Percentiles rank a stretch among this genome's conserved stretches.
phyloP scores from a whole-genome alignment of 30 jellyfish, hydroid and myxozoan species.

The Chrysaora quinquecirrha region DNA sequence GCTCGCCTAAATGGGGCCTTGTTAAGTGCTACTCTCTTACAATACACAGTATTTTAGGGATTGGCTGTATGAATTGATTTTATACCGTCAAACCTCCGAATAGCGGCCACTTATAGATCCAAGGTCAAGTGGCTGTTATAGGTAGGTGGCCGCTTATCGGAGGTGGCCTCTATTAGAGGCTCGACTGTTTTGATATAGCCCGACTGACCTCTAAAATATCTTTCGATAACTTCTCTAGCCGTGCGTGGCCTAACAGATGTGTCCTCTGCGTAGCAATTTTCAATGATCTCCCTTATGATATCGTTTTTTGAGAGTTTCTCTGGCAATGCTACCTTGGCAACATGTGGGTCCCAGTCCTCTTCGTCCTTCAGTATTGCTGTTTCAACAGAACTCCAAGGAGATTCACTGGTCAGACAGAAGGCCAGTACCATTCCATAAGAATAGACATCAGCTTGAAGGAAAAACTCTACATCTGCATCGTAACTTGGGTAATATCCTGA shows the following conservation, averaged over 20 bases:
- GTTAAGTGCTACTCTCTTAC: too few species aligned
- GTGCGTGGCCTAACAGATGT: slow-evolving; percentile 41
- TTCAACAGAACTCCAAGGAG: slow-evolving; percentile 64
- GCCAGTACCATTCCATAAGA: slow-evolving; percentile 84
- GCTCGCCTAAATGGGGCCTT: too few species aligned
- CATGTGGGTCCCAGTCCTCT: slow-evolving; percentile 45
- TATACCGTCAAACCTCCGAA: too few species aligned
- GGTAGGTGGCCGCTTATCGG: too few species aligned
- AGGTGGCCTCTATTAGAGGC: too few species aligned
- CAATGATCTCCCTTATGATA: slow-evolving; percentile 49
- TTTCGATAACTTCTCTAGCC: slow-evolving; percentile 58
- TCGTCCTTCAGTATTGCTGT: slow-evolving; percentile 54
- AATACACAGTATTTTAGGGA: too few species aligned
- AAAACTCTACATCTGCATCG: slow-evolving; percentile 65
- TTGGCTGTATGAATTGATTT: too few species aligned
- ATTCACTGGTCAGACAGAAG: slow-evolving; percentile 73
- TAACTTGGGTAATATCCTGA: slow-evolving; percentile 67
- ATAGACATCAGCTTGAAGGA: slow-evolving; percentile 71
- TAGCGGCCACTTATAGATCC: too few species aligned
- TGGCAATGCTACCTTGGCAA: slow-evolving; percentile 66
- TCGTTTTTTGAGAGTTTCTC: slow-evolving; percentile 36
- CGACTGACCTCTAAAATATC: slow-evolving; percentile 72
- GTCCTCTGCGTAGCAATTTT: slow-evolving; percentile 55
- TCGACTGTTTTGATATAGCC: too few species aligned
- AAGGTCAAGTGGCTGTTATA: too few species aligned